Evolutionary conservation across 1,140 invertebrate genomes (phyloP), one percentile per base, ranked within the genome.

Genomic region (Zeugodacus cucurbitae): DNA sequence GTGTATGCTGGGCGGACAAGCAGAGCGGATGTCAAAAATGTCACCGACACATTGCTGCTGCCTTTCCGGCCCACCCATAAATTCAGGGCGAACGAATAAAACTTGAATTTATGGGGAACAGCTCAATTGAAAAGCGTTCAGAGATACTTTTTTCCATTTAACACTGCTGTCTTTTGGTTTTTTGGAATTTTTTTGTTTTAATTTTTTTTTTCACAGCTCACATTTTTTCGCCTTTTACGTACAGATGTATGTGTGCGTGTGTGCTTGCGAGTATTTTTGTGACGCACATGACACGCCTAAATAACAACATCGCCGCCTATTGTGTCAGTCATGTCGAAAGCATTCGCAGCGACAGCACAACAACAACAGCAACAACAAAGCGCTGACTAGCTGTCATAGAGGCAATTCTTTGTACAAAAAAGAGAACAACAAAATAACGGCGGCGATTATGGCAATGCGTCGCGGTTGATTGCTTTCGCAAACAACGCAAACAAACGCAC

Each of bases 221-320:
- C 6, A 26, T 32, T 67, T 34, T 67, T 34, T 67, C 11, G 11
- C 32, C 29, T 34, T 34, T 26, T 34, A 67, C 29, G 29, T 67
- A 67, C 10, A 26, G 4, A 62, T 62, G 5, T 67, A 32, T 0
- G 26, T 17, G 14, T 32, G 3, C 17, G 11, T 62, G 26, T 22
- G n/a, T 62, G 7, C 58, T 11, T 17, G 20, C 48, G 11, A 26
- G 62, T 32, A 32, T 37, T 74, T 74, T 74, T 74, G 67, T 74
- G 67, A 74, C 67, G 67, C 67, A 74, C 34, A 74, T 74, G 67
- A 74, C 67, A 74, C 34, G 67, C 67, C 67, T 74, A 74, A 74
- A 74, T 74, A 32, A 74, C 67, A 74, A 41, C 67, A 22, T 4
- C 32, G 29, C 67, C 67, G 32, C 29, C 67, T 34, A 74, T 74